Base-by-base conservation (phyloP, 1,140 invertebrate species). In the Diabrotica undecimpunctata region DNA sequence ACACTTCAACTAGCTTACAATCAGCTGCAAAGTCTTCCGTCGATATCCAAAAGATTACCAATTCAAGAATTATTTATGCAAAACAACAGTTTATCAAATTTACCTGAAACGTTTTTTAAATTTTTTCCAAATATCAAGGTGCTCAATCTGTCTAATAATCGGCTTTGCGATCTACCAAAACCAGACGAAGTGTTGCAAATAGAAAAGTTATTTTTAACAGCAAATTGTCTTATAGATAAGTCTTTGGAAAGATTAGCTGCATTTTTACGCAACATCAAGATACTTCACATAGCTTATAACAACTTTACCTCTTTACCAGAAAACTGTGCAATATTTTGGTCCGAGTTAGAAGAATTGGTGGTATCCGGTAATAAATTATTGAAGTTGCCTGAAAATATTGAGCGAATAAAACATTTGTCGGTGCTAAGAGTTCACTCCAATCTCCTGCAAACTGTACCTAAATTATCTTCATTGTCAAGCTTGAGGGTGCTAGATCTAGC, bases 341-440 rank as follows among this genome's bases (percentile, higher is more conserved):
- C 82, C 5, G 88, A 92, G 65, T 79, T 94, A 66, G 90, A 93
- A 80, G 91, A 93, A 77, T 77, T 94, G 7, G 87, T 94, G 2
- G 70, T 94, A 11, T 93, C 91, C 9, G 92, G 92, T 35, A 95
- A 95, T 77, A 85, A 87, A 78, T 80, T 95, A 60, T 83, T 87
- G 54, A 85, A 85, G 71, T 81, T 95, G 51, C 92, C 93, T 1
- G 88, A 91, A 65, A 87, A 89, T 75, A 85, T 94, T 57, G 85
- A 87, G 12, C 84, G 85, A 66, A 77, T 93, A 53, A 84, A 84
- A 65, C 88, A 92, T 71, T 81, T 94, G 8, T 83, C 84, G 70
- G 86, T 93, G 54, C 81, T 95, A 39, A 83, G 91, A 71, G 87
- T 93, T 11, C 92, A 94, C 77, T 93, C 91, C 3, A 94, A 94